phyloP scores from a whole-genome alignment of 1,140 invertebrate species.

The Eulimnadia texana region DNA sequence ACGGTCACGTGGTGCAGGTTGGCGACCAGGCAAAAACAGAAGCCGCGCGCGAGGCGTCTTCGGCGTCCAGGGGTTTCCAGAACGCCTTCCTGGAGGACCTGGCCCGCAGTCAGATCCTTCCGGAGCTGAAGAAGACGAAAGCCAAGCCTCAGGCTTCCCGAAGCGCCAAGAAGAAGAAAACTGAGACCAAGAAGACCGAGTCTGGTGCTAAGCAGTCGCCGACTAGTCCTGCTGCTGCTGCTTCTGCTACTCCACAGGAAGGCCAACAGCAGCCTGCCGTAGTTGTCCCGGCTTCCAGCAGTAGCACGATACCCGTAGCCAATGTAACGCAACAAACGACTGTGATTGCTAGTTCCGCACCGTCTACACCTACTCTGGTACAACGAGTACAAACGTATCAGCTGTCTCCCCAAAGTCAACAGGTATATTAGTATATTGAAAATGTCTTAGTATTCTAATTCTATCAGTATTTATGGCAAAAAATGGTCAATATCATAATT shows the following conservation, averaged over 20 bases:
- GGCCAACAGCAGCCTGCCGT: not conserved
- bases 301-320: not conserved
- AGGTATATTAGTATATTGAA: not conserved
- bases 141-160: not conserved
- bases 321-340: not conserved
- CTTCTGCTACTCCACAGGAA: no score
- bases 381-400: constrained; percentile 15
- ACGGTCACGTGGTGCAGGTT: constrained; percentile 6
- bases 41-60: not conserved
- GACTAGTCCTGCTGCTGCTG: not conserved
- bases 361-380: not conserved
- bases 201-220: not conserved
- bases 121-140: constrained; percentile 11
- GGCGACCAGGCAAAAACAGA: not conserved
- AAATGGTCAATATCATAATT: no score
- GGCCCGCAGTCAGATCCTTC: constrained; percentile 10
- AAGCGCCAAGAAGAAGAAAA: constrained; percentile 1
- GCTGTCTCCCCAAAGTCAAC: constrained; percentile 16
- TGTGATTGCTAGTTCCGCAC: not conserved
- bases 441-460: no score
- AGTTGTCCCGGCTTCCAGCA: not conserved
- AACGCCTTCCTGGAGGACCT: constrained; percentile 13
- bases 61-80: constrained; percentile 2
- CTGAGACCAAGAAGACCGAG: not conserved
- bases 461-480: no score